Percentiles rank a stretch among this genome's conserved stretches.
Conservation (phyloP, 53 echinoderm and acorn worm species). For the Paracentrotus lividus region DNA sequence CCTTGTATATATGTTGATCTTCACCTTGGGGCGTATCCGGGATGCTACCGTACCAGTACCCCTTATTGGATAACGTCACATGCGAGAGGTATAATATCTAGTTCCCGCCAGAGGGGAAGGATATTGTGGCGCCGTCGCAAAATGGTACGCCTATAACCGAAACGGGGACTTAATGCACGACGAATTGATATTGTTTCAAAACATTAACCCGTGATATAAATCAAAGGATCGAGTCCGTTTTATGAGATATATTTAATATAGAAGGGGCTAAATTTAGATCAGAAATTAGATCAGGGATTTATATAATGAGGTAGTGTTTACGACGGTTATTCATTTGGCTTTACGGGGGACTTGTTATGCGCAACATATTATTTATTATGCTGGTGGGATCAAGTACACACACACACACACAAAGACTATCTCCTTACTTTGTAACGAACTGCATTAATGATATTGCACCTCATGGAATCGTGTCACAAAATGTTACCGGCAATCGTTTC, state of each 20-base stretch:
- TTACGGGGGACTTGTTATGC: no score
- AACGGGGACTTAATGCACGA: not conserved
- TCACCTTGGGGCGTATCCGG: not conserved
- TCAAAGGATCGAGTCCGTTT: not conserved
- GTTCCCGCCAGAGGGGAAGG: not conserved
- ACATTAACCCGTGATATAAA: not conserved
- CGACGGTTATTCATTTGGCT: no score
- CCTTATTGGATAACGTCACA: not conserved
- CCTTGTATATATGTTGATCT: not conserved
- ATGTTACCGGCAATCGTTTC: not conserved
- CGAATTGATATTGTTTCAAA: not conserved
- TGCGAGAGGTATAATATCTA: constrained; percentile 18
- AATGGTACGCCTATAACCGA: not conserved
- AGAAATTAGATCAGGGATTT: no score
- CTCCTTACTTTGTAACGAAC: no score
- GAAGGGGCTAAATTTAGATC: no score
- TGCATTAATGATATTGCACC: not conserved
- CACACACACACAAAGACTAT: no score
- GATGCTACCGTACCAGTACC: not conserved
- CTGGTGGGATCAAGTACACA: no score
- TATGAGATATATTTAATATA: not conserved
- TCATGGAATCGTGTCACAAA: not conserved
- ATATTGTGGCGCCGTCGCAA: not conserved
- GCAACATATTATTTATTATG: no score
- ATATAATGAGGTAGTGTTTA: no score